Evolutionary conservation across 2,888 invertebrate species (phyloP).

Genomic region (Temnothorax ravouxi): DNA sequence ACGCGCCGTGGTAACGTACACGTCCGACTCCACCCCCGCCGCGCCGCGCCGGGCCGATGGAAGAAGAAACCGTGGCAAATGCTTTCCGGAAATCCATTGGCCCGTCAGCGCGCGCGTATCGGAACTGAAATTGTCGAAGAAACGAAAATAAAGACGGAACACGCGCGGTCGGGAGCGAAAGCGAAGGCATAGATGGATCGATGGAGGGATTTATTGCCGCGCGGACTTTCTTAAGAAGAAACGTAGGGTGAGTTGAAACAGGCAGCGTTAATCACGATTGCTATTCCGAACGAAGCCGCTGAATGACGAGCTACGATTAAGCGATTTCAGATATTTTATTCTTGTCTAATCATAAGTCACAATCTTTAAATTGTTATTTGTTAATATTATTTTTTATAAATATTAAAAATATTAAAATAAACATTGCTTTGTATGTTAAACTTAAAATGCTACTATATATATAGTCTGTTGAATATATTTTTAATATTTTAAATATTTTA

Average conservation of each 20-base stretch:
- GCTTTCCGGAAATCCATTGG: slow-evolving; percentile 76
- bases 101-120: slow-evolving; percentile 70
- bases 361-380: background rate
- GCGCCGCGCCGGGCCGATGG: too few species aligned
- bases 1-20: slow-evolving; percentile 58
- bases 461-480: background rate
- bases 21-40: slow-evolving; percentile 58
- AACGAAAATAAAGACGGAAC: slow-evolving; percentile 69
- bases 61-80: slow-evolving; percentile 75
- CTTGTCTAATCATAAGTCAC: background rate
- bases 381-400: background rate
- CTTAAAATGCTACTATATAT: background rate
- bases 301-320: slow-evolving; percentile 3
- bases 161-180: slow-evolving; percentile 9
- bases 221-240: slow-evolving; percentile 37
- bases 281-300: background rate
- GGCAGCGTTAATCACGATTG: slow-evolving; percentile 28
- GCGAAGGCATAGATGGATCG: slow-evolving; percentile 16
- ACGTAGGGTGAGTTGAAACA: slow-evolving; percentile 23
- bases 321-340: slow-evolving; percentile 1
- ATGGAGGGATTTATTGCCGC: slow-evolving; percentile 41
- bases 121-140: slow-evolving; percentile 66
- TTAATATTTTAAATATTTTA: background rate
- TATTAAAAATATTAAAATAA: background rate
- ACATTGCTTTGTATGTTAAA: background rate